A percentile compares a stretch with the other conserved stretches of the same genome.
These are phyloP conservation scores for Seira ritae DNA, from an alignment of 2,888 invertebrate species.

Conservation along the genomic window DNA sequence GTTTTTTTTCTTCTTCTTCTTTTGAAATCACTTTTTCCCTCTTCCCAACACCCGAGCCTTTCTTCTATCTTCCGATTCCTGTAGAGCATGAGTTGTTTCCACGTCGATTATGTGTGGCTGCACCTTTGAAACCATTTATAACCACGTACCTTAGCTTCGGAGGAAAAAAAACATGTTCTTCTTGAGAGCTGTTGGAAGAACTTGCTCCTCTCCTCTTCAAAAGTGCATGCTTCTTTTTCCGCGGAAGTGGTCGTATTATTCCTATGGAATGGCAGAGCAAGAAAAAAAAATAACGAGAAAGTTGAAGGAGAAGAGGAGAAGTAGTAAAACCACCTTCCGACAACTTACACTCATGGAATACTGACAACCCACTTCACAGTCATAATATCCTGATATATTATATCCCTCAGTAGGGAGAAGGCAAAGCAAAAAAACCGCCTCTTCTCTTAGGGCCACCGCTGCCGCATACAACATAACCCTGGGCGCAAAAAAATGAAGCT, in stretches of 20 bases:
- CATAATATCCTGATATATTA: constrained; percentile 7
- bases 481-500: too few relatives aligned
- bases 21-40: constrained; percentile 35
- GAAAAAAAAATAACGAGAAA: neutral
- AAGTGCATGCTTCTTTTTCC: constrained; percentile 1
- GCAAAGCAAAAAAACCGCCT: too few relatives aligned
- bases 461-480: too few relatives aligned
- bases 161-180: neutral
- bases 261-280: too few relatives aligned
- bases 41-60: neutral
- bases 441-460: too few relatives aligned
- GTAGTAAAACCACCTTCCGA: constrained; percentile 54
- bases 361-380: constrained; percentile 50
- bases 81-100: neutral
- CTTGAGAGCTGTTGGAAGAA: neutral
- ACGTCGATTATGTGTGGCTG: neutral
- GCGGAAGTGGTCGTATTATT: constrained; percentile 1
- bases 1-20: constrained; percentile 23
- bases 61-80: constrained; percentile 4
- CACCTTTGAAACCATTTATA: constrained; percentile 28
- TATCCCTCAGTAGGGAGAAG: too few relatives aligned
- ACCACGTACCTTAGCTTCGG: neutral
- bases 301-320: neutral
- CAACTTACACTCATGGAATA: constrained; percentile 40
- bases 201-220: neutral